Evolutionary conservation across 2,888 invertebrate genomes (phyloP), one percentile per base, ranked within the genome.

Genomic region (Eudasyphora cyanicolor): DNA sequence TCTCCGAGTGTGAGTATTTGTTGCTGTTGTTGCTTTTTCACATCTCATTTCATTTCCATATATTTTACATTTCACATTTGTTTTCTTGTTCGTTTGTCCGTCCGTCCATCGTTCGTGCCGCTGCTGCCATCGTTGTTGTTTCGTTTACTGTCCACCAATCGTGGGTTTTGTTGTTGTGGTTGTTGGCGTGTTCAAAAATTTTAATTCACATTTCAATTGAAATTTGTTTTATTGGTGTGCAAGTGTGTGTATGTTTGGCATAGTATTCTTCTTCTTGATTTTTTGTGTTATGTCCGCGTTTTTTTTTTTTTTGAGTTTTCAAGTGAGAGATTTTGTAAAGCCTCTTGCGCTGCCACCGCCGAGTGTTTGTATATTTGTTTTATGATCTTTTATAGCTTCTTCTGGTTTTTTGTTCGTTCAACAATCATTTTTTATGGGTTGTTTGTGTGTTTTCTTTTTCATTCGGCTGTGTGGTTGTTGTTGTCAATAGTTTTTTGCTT

Each of bases 41-140:
- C 87, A 87, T 89, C 89, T 82, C 89, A 89, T 89, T 89, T 89
- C 87, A 88, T 89, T 88, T 89, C 88, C 89, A 89, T 49, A 29
- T n/a, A n/a, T n/a, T 49, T 49, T 12, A 17, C 27, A 17, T 79
- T 79, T 51, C 14, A 45, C 29, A 60, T 69, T 17, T 77, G 54
- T 62, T 67, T 70, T 69, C 12, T 27, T 38, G 38, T 38, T 27
- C 62, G 32, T 35, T 21, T 24, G 21, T 57, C 7, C 51, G 19
- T 51, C 5, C 14, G 5, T 17, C 7, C 6, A n/a, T 35, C 6
- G 10, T 35, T 45, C 14, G 45, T 45, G 45, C 12, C 14, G 45
- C n/a, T n/a, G 35, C 10, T 35, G 6, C 6, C 10, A 35, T 45
- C n/a, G 45, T 45, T 45, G 54, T 54, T 17, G 24, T 54, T 54